Conservation (phyloP, 2,888 invertebrate species). For the Pachydiplax longipennis region DNA sequence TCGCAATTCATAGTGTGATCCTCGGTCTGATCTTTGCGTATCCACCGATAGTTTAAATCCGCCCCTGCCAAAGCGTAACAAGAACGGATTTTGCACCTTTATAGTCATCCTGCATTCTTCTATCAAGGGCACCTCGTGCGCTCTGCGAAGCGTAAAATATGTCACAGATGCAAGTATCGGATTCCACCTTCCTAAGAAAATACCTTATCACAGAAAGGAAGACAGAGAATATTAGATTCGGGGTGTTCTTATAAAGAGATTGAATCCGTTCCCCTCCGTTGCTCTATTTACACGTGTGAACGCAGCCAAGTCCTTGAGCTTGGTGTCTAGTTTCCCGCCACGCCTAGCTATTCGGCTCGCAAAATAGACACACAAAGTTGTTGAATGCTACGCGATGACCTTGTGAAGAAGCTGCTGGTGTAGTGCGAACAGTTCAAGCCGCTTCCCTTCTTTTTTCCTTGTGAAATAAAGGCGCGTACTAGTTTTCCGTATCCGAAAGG, state of each 20-base stretch:
- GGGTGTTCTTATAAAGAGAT: not conserved
- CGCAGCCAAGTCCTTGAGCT: not conserved
- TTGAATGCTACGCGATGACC: not conserved
- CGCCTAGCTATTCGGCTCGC: not conserved
- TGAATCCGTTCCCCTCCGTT: not conserved
- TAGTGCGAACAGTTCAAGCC: not conserved
- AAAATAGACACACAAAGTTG: not conserved
- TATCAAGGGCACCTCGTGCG: not conserved
- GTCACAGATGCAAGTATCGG: not conserved
- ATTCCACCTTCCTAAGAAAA: not conserved
- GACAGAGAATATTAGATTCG: not conserved
- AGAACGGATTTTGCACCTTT: too few relatives aligned
- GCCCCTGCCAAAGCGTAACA: too few relatives aligned
- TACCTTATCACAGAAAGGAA: too few relatives aligned
- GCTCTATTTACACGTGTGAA: not conserved
- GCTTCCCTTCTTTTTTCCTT: not conserved
- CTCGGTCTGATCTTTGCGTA: too few relatives aligned
- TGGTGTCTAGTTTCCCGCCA: not conserved
- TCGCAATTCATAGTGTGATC: too few relatives aligned
- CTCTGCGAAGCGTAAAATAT: not conserved
- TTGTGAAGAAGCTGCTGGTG: not conserved
- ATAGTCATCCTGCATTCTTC: not conserved
- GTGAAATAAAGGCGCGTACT: not conserved
- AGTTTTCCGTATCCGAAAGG: not conserved
- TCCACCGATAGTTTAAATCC: too few relatives aligned